These are phyloP conservation scores for Limnephilus rhombicus DNA, from an alignment of 2,888 invertebrate species.

Conservation along the genomic window DNA sequence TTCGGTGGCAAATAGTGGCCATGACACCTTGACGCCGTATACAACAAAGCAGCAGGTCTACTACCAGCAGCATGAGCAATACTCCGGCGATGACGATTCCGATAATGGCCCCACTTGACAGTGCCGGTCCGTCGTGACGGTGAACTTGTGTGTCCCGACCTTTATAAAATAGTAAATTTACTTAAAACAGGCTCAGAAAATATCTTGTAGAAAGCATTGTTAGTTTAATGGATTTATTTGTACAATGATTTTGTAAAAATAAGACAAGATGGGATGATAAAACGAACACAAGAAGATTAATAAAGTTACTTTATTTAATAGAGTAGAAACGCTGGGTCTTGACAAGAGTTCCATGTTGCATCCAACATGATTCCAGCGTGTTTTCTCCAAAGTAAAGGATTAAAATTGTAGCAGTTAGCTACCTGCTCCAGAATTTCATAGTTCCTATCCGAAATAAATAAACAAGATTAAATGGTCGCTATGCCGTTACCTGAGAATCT, in stretches of 20 bases:
- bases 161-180: conserved; percentile 4
- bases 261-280: background rate
- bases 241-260: conserved; percentile 20
- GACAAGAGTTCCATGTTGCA: background rate
- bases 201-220: background rate
- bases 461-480: too few relatives aligned
- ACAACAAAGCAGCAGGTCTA: conserved; percentile 91
- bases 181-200: background rate
- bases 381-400: background rate
- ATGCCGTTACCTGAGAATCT: too few relatives aligned
- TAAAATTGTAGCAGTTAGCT: background rate
- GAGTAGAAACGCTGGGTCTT: background rate
- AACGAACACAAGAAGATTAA: background rate
- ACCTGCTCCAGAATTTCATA: too few relatives aligned
- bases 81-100: conserved; percentile 91
- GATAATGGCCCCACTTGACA: conserved; percentile 88
- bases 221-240: background rate
- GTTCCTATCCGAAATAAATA: too few relatives aligned
- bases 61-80: conserved; percentile 86
- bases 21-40: conserved; percentile 82
- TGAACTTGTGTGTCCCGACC: conserved; percentile 68
- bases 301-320: background rate
- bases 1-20: conserved; percentile 83
- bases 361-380: background rate
- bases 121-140: conserved; percentile 74